A percentile compares a stretch with the other conserved stretches of the same genome.
Evolutionary conservation across 2,797 vertebrate species (phyloP).

Genomic region (Odontamblyopus rebecca): DNA sequence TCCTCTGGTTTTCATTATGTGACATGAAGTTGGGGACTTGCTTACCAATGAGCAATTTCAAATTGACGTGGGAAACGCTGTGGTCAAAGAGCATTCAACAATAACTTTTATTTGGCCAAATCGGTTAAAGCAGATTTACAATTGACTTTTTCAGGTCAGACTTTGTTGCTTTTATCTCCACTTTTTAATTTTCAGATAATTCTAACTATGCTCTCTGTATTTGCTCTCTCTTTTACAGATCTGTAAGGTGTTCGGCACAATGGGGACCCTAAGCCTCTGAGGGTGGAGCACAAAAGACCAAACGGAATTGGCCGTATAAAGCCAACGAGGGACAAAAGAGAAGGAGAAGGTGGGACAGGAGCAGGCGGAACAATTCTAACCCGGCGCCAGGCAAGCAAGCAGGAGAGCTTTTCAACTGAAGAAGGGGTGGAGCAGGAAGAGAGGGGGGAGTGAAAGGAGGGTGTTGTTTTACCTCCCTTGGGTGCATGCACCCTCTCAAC

Average conservation of each 20-base stretch:
- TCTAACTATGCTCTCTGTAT: constrained; percentile 22
- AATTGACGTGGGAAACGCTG: not conserved
- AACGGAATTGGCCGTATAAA: constrained; percentile 40
- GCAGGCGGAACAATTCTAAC: constrained; percentile 28
- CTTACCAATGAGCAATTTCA: constrained; percentile 9
- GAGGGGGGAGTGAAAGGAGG: constrained; percentile 44
- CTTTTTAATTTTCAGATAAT: not conserved
- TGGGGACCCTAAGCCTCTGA: constrained; percentile 64
- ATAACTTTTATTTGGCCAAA: constrained; percentile 19
- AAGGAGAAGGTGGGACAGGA: constrained; percentile 28
- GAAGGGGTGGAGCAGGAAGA: constrained; percentile 23
- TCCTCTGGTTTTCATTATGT: constrained; percentile 3
- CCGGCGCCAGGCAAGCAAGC: constrained; percentile 16
- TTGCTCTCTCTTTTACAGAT: constrained; percentile 58
- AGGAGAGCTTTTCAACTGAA: constrained; percentile 15
- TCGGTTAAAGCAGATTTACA: constrained; percentile 19
- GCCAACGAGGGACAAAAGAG: constrained; percentile 27
- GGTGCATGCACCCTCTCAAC: constrained; percentile 68
- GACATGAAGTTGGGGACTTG: constrained; percentile 4
- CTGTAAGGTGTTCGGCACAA: constrained; percentile 52
- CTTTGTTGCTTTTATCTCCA: not conserved
- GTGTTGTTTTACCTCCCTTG: constrained; percentile 49
- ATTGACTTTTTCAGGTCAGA: constrained; percentile 28
- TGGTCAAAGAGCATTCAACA: constrained; percentile 16
- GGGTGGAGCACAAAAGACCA: constrained; percentile 45